Evolutionary conservation across 64 coral and sea anemone genomes (phyloP).

Genomic region (Catalaphyllia jardinei): DNA sequence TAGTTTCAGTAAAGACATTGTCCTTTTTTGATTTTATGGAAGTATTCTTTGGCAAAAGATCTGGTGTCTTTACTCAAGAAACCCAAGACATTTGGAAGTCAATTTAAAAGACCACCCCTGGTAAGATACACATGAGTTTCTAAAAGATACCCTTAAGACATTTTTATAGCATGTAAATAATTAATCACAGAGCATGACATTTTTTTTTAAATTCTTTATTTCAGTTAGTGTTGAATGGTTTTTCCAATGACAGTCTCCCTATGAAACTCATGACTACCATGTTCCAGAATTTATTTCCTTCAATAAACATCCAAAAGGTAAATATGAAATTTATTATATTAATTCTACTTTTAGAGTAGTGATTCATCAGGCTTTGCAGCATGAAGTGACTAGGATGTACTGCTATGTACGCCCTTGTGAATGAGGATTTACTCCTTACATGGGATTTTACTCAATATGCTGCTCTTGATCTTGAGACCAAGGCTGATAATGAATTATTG

Average conservation of each 20-base stretch:
- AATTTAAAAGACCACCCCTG: conserved; percentile 92
- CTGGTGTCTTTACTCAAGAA: conserved; percentile 92
- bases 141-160: too few species aligned
- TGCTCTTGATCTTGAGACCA: too few species aligned
- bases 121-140: conserved; percentile 25
- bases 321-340: background rate
- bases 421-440: too few species aligned
- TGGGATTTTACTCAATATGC: too few species aligned
- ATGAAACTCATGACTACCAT: conserved; percentile 99
- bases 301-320: conserved; percentile 95
- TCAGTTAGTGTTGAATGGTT: conserved; percentile 94
- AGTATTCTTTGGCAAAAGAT: conserved; percentile 93
- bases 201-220: background rate
- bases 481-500: too few species aligned
- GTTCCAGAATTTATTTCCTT: conserved; percentile 97
- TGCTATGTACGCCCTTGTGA: too few species aligned
- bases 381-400: too few species aligned
- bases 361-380: too few species aligned
- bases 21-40: background rate
- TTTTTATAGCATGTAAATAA: too few species aligned
- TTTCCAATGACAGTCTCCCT: conserved; percentile 71
- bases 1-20: background rate
- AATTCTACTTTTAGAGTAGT: background rate
- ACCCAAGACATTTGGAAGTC: conserved; percentile 90
- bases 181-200: background rate